A percentile compares a stretch with the other conserved stretches of the same genome.
These are phyloP conservation scores for Pica pica DNA, from an alignment of 2,113 vertebrate genomes.

Conservation along the genomic window DNA sequence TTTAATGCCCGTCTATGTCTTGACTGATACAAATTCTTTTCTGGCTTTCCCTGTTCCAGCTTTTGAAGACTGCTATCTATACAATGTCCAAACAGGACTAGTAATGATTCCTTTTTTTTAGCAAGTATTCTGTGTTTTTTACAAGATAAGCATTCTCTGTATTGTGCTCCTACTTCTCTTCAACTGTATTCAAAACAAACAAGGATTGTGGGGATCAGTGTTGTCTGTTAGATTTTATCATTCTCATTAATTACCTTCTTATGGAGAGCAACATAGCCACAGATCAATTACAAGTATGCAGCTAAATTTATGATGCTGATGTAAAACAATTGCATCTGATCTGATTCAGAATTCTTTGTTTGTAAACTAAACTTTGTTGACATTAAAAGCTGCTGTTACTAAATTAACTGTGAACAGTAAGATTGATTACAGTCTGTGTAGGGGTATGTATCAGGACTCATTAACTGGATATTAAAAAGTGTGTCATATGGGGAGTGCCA, in stretches of 20 bases:
- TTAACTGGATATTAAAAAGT: not conserved
- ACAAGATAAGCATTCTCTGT: not conserved
- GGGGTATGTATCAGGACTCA: not conserved
- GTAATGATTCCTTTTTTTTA: not conserved
- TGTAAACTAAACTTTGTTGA: not conserved
- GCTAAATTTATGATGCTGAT: not conserved
- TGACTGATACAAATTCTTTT: not conserved
- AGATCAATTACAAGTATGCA: not conserved
- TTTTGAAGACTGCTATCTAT: not conserved
- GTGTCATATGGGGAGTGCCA: not conserved
- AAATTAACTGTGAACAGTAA: not conserved
- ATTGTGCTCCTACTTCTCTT: not conserved
- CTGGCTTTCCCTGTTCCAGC: not conserved
- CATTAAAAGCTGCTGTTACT: constrained; percentile 1
- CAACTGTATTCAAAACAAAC: not conserved
- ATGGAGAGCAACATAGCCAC: not conserved
- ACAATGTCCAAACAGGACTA: not conserved
- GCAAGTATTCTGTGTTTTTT: not conserved
- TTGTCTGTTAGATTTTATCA: not conserved
- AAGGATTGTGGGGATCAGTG: not conserved
- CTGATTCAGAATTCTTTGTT: not conserved
- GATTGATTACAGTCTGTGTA: not conserved
- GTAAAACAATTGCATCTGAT: not conserved
- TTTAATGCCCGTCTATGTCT: not conserved
- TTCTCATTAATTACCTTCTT: not conserved